These are phyloP conservation scores for Coranthus polyacanthus DNA, from an alignment of 2,797 vertebrate species.

Conservation along the genomic window DNA sequence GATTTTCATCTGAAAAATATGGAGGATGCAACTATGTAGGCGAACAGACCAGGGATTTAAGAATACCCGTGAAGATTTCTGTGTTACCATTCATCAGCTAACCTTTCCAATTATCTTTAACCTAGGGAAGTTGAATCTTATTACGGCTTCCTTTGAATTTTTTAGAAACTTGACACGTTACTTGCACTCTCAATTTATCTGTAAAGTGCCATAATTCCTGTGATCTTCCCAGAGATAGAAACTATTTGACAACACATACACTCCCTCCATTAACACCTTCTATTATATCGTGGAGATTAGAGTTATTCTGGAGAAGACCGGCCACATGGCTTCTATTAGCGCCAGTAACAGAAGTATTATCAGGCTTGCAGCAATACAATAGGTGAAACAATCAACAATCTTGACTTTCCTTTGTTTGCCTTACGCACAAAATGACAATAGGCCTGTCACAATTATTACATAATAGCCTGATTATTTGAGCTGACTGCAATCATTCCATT, in stretches of 20 bases:
- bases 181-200: slow-evolving; percentile 46
- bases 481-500: too few species aligned
- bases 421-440: too few species aligned
- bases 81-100: slow-evolving; percentile 55
- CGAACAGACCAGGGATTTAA: slow-evolving; percentile 42
- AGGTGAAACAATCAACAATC: too few species aligned
- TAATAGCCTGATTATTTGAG: too few species aligned
- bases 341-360: background rate
- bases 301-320: background rate
- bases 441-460: too few species aligned
- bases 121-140: slow-evolving; percentile 48
- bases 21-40: slow-evolving; percentile 60
- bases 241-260: slow-evolving; percentile 11
- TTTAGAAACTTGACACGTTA: slow-evolving; percentile 44
- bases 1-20: slow-evolving; percentile 85
- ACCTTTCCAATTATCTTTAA: slow-evolving; percentile 64
- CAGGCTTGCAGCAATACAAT: too few species aligned
- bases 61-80: slow-evolving; percentile 52
- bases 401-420: too few species aligned
- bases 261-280: background rate
- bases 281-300: slow-evolving; percentile 12
- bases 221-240: slow-evolving; percentile 36
- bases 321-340: slow-evolving; percentile 1
- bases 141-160: slow-evolving; percentile 34
- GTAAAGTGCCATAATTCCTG: slow-evolving; percentile 20